phyloP scores from a whole-genome alignment of 2,797 vertebrate genomes.

The Xenopus petersii region DNA sequence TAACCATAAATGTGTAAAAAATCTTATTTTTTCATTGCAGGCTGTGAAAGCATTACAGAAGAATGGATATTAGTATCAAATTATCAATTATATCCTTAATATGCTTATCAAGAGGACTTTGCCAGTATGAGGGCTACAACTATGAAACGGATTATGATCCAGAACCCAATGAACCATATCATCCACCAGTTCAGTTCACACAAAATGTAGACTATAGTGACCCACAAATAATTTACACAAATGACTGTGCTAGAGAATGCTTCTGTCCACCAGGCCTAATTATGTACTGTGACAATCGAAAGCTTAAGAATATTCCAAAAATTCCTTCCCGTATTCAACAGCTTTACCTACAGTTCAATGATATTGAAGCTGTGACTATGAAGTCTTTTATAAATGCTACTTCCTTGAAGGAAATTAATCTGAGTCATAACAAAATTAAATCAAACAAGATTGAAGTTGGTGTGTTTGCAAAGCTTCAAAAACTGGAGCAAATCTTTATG shows the following conservation, averaged over 20 bases:
- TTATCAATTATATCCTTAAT: conserved; percentile 55
- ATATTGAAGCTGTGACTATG: conserved; percentile 67
- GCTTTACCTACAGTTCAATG: conserved; percentile 72
- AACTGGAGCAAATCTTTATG: conserved; percentile 69
- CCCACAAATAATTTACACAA: conserved; percentile 48
- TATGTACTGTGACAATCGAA: conserved; percentile 75
- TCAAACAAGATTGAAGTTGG: conserved; percentile 64
- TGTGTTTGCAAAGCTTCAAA: conserved; percentile 65
- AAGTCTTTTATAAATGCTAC: conserved; percentile 69
- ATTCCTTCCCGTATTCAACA: conserved; percentile 68
- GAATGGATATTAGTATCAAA: conserved; percentile 58
- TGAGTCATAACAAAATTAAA: conserved; percentile 74
- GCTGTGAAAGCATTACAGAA: not conserved
- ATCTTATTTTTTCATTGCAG: conserved; percentile 12
- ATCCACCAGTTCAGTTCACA: conserved; percentile 58
- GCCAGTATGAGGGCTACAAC: conserved; percentile 68
- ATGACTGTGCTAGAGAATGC: conserved; percentile 69
- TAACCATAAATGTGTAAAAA: no score
- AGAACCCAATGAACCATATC: conserved; percentile 53
- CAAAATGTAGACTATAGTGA: conserved; percentile 52
- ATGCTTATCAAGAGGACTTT: conserved; percentile 55
- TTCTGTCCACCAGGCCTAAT: conserved; percentile 69
- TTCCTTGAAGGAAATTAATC: conserved; percentile 71
- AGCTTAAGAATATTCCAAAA: conserved; percentile 69
- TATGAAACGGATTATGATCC: conserved; percentile 68